Percentiles rank a stretch among this genome's conserved stretches.
Evolutionary conservation across 2,888 invertebrate genomes (phyloP).

Genomic region (Tridacna crocea): DNA sequence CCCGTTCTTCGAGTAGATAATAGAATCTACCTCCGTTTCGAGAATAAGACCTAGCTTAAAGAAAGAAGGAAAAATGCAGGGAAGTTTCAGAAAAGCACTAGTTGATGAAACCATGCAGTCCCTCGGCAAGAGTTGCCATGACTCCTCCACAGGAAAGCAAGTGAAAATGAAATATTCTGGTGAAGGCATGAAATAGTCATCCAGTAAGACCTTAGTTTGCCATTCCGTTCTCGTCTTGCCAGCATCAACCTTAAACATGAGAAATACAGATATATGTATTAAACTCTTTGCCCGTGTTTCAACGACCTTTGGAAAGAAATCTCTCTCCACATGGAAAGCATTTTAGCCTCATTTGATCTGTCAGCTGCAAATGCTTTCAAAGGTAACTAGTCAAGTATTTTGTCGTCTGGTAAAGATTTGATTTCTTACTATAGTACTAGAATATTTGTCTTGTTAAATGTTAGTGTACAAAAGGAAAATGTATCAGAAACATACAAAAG

Average conservation of each 20-base stretch:
- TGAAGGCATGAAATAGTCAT: slow-evolving; percentile 58
- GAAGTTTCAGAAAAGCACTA: slow-evolving; percentile 45
- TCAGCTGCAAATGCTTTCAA: too few species aligned
- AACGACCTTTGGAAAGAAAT: not conserved
- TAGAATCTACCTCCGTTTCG: slow-evolving; percentile 24
- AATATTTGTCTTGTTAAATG: too few species aligned
- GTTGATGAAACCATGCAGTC: slow-evolving; percentile 33
- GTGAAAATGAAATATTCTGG: slow-evolving; percentile 47
- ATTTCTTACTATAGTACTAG: too few species aligned
- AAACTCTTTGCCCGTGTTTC: not conserved
- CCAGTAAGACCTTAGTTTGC: slow-evolving; percentile 28
- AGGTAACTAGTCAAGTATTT: too few species aligned
- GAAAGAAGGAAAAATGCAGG: slow-evolving; percentile 51
- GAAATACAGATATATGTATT: not conserved
- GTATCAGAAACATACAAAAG: too few species aligned
- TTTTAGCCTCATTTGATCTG: too few species aligned
- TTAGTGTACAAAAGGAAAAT: too few species aligned
- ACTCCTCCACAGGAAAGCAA: slow-evolving; percentile 41
- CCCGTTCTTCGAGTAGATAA: not conserved
- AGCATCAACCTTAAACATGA: not conserved
- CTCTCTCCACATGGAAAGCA: too few species aligned
- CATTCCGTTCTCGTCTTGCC: not conserved
- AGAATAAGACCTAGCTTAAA: slow-evolving; percentile 50
- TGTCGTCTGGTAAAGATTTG: too few species aligned
- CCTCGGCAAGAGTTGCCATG: slow-evolving; percentile 43